Conservation (phyloP, 2,797 vertebrate genomes). For the Urophycis tenuis region DNA sequence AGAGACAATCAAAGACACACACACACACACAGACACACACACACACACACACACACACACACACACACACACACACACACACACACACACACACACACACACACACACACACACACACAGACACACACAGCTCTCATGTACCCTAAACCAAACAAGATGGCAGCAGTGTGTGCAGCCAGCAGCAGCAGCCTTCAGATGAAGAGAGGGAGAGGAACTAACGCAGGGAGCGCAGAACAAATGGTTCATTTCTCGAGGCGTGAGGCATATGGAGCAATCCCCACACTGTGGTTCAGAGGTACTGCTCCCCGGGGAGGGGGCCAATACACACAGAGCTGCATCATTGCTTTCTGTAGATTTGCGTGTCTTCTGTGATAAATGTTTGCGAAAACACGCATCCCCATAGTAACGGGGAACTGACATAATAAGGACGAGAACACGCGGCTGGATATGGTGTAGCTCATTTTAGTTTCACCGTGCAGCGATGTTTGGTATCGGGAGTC, state of each 20-base stretch:
- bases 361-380: neutral
- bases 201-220: constrained; percentile 28
- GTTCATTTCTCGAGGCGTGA: constrained; percentile 40
- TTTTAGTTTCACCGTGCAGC: neutral
- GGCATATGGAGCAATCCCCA: neutral
- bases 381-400: neutral
- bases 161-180: constrained; percentile 29
- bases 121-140: constrained; percentile 37
- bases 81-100: constrained; percentile 14
- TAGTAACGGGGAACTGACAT: neutral
- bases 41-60: neutral
- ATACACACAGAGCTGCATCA: neutral
- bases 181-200: constrained; percentile 9
- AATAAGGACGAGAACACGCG: neutral
- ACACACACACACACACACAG: constrained; percentile 24
- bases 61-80: constrained; percentile 4
- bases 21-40: no score
- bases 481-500: neutral
- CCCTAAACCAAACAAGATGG: constrained; percentile 42
- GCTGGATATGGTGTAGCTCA: neutral
- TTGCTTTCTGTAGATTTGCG: neutral
- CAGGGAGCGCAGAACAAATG: constrained; percentile 39
- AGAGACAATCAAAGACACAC: constrained; percentile 17
- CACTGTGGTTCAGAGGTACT: constrained; percentile 11
- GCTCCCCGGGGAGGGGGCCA: neutral